Evolutionary conservation across 2,888 invertebrate species (phyloP).

Genomic region (Andrena marginata): DNA sequence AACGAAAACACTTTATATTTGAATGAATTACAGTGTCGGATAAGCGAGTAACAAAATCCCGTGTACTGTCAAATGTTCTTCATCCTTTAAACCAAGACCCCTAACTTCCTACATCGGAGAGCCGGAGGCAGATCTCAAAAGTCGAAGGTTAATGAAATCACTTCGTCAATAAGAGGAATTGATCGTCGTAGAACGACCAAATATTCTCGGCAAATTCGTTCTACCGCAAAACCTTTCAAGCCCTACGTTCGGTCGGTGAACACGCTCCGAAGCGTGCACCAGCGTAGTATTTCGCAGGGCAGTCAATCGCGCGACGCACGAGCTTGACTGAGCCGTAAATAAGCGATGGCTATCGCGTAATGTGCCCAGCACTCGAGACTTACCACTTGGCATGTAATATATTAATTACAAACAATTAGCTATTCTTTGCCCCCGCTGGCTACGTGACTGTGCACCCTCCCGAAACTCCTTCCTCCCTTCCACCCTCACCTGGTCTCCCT

Average conservation of each 20-base stretch:
- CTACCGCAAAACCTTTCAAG: neutral
- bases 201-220: neutral
- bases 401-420: conserved; percentile 83
- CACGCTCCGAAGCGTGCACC: neutral
- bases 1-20: too few relatives aligned
- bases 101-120: too few relatives aligned
- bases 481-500: conserved; percentile 23
- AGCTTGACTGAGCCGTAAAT: conserved; percentile 66
- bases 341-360: conserved; percentile 79
- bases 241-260: neutral
- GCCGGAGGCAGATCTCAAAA: too few relatives aligned
- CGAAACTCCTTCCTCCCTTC: conserved; percentile 38
- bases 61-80: too few relatives aligned
- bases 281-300: neutral
- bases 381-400: conserved; percentile 80
- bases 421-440: conserved; percentile 71
- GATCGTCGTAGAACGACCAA: neutral
- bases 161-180: neutral
- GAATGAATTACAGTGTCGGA: too few relatives aligned
- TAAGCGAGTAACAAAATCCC: too few relatives aligned
- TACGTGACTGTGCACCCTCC: conserved; percentile 62
- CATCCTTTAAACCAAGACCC: too few relatives aligned
- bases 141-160: too few relatives aligned
- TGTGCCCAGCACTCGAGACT: conserved; percentile 72
- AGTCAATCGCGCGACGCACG: conserved; percentile 45